Evolutionary conservation across 2,113 vertebrate genomes (phyloP).

Genomic region (Archocentrus centrarchus): DNA sequence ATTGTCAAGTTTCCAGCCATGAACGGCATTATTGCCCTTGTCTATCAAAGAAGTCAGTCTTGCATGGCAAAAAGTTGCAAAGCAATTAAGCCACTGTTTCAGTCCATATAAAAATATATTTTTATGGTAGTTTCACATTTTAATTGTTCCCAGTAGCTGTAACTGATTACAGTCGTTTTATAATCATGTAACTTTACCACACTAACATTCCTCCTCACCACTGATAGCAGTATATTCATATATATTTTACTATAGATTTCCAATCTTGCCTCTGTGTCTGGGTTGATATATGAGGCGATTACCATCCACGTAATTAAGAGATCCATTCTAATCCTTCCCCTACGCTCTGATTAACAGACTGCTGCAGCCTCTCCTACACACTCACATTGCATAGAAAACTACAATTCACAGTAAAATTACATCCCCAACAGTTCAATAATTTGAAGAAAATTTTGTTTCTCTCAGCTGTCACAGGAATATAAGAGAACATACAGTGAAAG

Average conservation of each 20-base stretch:
- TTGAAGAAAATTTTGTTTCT: constrained; percentile 5
- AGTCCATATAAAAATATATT: background rate
- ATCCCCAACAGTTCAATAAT: constrained; percentile 24
- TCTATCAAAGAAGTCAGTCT: background rate
- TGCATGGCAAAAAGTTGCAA: background rate
- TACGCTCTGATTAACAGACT: constrained; percentile 63
- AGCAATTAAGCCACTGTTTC: background rate
- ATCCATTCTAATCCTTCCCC: constrained; percentile 63
- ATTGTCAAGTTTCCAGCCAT: background rate
- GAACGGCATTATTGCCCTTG: background rate
- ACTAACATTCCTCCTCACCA: background rate
- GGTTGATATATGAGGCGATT: constrained; percentile 72
- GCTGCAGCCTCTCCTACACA: constrained; percentile 27
- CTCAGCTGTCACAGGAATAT: background rate
- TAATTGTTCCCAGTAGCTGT: background rate
- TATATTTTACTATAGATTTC: constrained; percentile 10
- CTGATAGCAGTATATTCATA: background rate
- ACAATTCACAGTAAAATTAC: constrained; percentile 40
- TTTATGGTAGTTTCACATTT: background rate
- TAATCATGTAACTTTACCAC: background rate
- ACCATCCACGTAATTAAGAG: constrained; percentile 68
- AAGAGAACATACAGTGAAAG: background rate
- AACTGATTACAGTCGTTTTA: background rate
- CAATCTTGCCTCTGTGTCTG: constrained; percentile 9
- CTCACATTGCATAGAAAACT: constrained; percentile 35